A percentile compares a stretch with the other conserved stretches of the same genome.
phyloP scores from a whole-genome alignment of 2,797 vertebrate genomes.

The Parauchenoglanis punctatus region DNA sequence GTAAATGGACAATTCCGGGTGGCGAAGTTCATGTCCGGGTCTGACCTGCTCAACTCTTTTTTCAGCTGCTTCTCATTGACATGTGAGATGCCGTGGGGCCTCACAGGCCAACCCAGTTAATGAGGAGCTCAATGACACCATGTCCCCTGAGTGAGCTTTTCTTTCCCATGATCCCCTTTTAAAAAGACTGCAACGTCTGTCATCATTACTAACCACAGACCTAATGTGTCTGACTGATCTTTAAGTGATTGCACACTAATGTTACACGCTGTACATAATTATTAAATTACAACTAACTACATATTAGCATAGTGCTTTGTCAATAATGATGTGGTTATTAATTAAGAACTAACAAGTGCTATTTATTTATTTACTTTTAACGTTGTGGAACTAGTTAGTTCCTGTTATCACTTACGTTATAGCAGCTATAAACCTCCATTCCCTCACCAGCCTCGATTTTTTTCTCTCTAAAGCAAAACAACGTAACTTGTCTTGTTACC shows the following conservation, averaged over 20 bases:
- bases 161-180: constrained; percentile 18
- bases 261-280: constrained; percentile 1
- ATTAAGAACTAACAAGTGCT: background rate
- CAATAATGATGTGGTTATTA: background rate
- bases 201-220: constrained; percentile 24
- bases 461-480: background rate
- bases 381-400: background rate
- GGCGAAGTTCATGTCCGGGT: constrained; percentile 25
- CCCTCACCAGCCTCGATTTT: background rate
- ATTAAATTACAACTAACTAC: background rate
- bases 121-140: constrained; percentile 34
- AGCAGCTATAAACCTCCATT: background rate
- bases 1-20: constrained; percentile 9
- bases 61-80: constrained; percentile 49
- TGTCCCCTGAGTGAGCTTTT: constrained; percentile 25
- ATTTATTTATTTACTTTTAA: background rate
- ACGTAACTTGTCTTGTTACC: background rate
- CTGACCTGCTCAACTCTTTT: constrained; percentile 38
- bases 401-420: background rate
- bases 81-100: constrained; percentile 45
- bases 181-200: constrained; percentile 24
- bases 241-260: background rate
- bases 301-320: background rate
- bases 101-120: constrained; percentile 34
- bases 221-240: background rate